These are phyloP conservation scores for Rhagium mordax DNA, from an alignment of 2,888 invertebrate genomes.

Conservation along the genomic window DNA sequence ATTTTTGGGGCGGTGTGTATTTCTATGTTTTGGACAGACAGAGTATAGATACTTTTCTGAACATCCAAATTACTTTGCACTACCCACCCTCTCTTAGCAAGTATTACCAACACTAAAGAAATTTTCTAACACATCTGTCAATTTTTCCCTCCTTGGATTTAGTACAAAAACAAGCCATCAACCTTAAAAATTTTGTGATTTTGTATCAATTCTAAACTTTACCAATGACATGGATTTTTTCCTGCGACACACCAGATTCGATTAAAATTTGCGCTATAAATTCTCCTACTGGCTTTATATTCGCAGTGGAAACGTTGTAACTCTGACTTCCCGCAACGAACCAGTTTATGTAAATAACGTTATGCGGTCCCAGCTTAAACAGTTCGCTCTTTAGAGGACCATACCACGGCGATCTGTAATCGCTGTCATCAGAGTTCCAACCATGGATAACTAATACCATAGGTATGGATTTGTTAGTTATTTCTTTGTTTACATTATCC, in stretches of 20 bases:
- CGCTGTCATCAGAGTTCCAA: slow-evolving; percentile 70
- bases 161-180: too few relatives aligned
- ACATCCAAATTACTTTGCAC: too few relatives aligned
- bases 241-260: slow-evolving; percentile 59
- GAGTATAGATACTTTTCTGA: too few relatives aligned
- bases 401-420: slow-evolving; percentile 63
- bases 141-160: too few relatives aligned
- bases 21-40: too few relatives aligned
- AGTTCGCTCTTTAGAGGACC: slow-evolving; percentile 67
- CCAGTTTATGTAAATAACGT: slow-evolving; percentile 71
- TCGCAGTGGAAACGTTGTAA: slow-evolving; percentile 67
- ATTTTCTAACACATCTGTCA: too few relatives aligned
- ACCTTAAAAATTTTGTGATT: too few relatives aligned
- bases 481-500: slow-evolving; percentile 42
- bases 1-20: too few relatives aligned
- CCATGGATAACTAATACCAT: slow-evolving; percentile 71
- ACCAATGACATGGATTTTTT: slow-evolving; percentile 69
- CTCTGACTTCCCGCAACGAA: slow-evolving; percentile 56
- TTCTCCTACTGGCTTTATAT: slow-evolving; percentile 68
- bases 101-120: too few relatives aligned
- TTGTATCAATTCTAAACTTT: too few relatives aligned
- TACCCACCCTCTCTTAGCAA: too few relatives aligned
- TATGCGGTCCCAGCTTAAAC: slow-evolving; percentile 66
- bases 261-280: slow-evolving; percentile 68
- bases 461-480: slow-evolving; percentile 51